These are phyloP conservation scores for Vanessa atalanta DNA, from an alignment of 1,140 invertebrate genomes.

Conservation along the genomic window DNA sequence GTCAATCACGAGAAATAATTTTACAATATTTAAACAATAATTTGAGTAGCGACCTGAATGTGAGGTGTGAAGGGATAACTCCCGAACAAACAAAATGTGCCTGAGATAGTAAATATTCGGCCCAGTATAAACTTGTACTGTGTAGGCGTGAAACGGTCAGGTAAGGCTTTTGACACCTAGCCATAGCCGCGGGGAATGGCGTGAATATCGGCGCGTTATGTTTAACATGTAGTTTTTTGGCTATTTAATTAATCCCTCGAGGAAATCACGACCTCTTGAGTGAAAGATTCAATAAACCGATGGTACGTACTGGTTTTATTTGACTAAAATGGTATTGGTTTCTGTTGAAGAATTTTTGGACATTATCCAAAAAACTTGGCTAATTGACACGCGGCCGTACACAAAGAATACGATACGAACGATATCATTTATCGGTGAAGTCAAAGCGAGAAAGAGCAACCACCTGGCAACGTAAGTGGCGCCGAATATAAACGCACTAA, in stretches of 20 bases:
- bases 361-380: constrained; percentile 21
- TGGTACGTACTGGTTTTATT: constrained; percentile 7
- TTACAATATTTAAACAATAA: constrained; percentile 65
- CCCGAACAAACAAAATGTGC: constrained; percentile 68
- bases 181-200: constrained; percentile 50
- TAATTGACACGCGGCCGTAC: constrained; percentile 53
- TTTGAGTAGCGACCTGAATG: constrained; percentile 68
- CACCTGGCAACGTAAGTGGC: constrained; percentile 56
- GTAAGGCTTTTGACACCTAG: constrained; percentile 80
- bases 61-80: constrained; percentile 74
- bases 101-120: constrained; percentile 70
- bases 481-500: constrained; percentile 53
- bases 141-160: constrained; percentile 72
- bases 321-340: neutral
- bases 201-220: constrained; percentile 72
- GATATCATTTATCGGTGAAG: constrained; percentile 51
- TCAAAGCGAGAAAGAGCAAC: constrained; percentile 43
- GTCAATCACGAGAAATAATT: constrained; percentile 54
- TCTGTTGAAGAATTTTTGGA: neutral
- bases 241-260: constrained; percentile 54
- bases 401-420: constrained; percentile 41
- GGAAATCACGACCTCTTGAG: constrained; percentile 36
- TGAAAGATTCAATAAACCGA: constrained; percentile 7
- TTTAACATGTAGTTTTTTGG: constrained; percentile 68
- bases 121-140: constrained; percentile 55